These are phyloP conservation scores for Netelia fuscicornis DNA, from an alignment of 2,888 invertebrate genomes.

Conservation along the genomic window DNA sequence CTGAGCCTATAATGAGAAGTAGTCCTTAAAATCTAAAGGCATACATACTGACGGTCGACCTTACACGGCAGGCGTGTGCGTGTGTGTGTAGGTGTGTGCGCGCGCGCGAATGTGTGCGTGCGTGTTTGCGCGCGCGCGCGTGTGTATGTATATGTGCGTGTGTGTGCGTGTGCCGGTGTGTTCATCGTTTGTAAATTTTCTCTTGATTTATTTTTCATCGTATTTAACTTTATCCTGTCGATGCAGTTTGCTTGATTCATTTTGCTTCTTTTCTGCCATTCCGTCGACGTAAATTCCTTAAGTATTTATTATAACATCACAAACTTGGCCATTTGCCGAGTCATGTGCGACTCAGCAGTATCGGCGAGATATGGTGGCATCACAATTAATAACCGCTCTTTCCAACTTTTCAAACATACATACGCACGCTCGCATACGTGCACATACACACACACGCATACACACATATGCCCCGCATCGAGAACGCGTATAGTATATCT, in stretches of 20 bases:
- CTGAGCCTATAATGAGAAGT: conserved; percentile 80
- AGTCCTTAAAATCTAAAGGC: conserved; percentile 83
- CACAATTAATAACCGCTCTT: conserved; percentile 86
- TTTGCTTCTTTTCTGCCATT: conserved; percentile 28
- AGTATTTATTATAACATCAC: conserved; percentile 85
- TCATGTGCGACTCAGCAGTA: conserved; percentile 83
- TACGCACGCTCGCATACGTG: conserved; percentile 71
- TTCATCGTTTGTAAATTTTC: conserved; percentile 36
- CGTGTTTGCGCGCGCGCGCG: not conserved
- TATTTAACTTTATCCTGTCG: conserved; percentile 42
- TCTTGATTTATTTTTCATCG: conserved; percentile 37
- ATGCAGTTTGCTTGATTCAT: conserved; percentile 27
- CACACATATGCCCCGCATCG: conserved; percentile 55
- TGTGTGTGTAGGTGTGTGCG: not conserved
- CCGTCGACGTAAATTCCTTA: conserved; percentile 79
- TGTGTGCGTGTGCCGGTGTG: conserved; percentile 13
- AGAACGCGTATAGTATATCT: conserved; percentile 62
- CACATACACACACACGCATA: conserved; percentile 68
- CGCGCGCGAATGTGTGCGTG: conserved; percentile 5
- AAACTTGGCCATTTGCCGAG: conserved; percentile 84
- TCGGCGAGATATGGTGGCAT: conserved; percentile 93
- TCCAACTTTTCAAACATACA: conserved; percentile 77
- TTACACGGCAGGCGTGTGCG: conserved; percentile 76
- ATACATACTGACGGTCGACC: conserved; percentile 84
- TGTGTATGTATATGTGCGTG: conserved; percentile 58